Evolutionary conservation across 1,140 invertebrate genomes (phyloP), one percentile per base, ranked within the genome.

Genomic region (Delia radicum): DNA sequence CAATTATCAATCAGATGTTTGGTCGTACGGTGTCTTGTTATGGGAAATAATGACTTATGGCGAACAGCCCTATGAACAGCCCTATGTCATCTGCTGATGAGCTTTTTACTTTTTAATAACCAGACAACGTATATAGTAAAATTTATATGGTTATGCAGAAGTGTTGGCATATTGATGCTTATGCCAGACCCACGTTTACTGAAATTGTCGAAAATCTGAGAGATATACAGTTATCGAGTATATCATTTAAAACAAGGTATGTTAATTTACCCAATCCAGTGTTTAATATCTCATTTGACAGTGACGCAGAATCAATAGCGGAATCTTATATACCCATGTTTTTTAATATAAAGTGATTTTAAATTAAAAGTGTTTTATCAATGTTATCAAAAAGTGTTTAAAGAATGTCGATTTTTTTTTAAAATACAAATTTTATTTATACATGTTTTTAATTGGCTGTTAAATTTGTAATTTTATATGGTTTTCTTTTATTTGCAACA

Each of bases 1-100:
- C 84, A 98, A 97, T 3, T 94, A 94, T 18, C 94, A 98, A 87
- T 97, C 94, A 80, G 98, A 99, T 87, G 96, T 99, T 28, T 98
- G 96, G 96, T 95, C 95, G 15, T 98, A 95, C 87, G 96, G 96
- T 48, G 93, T 98, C 63, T 87, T 98, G 8, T 86, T 98, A 26
- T 98, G 96, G 96, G 96, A 98, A 88, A 97, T 98, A 31, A 95
- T 97, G 92, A 97, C 96, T 0, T 89, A 98, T 55, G 96, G 95
- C 29, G 94, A 94, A 28, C 95, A 95, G 7, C 96, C 96, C 0
- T 97, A 97, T 87, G n/a, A n/a, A n/a, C n/a, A n/a, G n/a, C 95
- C 95, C 0, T 92, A 94, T 0, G 93, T 96, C 8, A 88, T 92
- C 91, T 69, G 91, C 94, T 8, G 94, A 96, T 80, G 92, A 93